Evolutionary conservation across 2,113 vertebrate species (phyloP).

Genomic region (Calonectris borealis): DNA sequence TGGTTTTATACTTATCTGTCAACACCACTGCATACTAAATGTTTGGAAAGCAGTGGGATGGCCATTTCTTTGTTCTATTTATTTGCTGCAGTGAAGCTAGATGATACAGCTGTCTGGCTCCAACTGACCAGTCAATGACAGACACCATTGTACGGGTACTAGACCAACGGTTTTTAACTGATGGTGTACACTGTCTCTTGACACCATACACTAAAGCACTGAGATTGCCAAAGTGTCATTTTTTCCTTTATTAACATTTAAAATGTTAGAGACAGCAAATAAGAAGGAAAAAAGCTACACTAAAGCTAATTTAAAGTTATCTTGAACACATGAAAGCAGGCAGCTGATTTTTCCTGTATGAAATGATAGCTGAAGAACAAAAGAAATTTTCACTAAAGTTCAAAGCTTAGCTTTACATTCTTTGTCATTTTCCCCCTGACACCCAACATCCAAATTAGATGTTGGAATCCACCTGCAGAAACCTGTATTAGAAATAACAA

Average conservation of each 20-base stretch:
- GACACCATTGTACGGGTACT: too few relatives aligned
- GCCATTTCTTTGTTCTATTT: neutral
- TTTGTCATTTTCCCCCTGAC: neutral
- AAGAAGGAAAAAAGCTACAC: neutral
- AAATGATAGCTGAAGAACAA: neutral
- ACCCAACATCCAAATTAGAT: neutral
- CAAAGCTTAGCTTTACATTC: neutral
- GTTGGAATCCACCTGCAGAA: neutral
- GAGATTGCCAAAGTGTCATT: neutral
- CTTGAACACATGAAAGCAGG: neutral
- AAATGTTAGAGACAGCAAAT: neutral
- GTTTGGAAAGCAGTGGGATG: rapidly evolving
- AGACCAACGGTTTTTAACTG: neutral
- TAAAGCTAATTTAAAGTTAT: neutral
- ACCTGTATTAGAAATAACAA: neutral
- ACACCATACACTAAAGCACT: too few relatives aligned
- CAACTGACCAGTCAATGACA: neutral
- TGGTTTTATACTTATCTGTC: neutral
- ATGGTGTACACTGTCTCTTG: rapidly evolving
- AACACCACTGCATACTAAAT: neutral
- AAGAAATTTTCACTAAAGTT: neutral
- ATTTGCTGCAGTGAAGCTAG: neutral
- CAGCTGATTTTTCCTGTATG: neutral
- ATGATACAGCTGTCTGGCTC: neutral
- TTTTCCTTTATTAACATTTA: neutral